These are phyloP conservation scores for Phalacrocorax aristotelis DNA, from an alignment of 2,113 vertebrate genomes.

Conservation along the genomic window DNA sequence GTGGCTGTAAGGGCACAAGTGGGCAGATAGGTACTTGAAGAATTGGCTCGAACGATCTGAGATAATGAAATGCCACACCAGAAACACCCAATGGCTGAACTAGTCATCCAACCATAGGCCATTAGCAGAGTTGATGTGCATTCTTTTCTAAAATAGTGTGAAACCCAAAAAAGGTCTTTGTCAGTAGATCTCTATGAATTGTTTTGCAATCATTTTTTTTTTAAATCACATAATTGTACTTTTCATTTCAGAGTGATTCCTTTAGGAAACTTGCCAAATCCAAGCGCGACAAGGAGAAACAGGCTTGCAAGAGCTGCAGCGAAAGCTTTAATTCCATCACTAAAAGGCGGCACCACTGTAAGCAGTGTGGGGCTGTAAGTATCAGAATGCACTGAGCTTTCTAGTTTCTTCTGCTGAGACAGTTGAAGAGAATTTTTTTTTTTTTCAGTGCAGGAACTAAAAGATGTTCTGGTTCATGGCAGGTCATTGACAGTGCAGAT, in stretches of 20 bases:
- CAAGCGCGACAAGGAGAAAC: constrained; percentile 92
- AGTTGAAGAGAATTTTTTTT: neutral
- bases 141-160: neutral
- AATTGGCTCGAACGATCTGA: neutral
- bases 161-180: neutral
- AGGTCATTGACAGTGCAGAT: neutral
- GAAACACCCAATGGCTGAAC: neutral
- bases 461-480: neutral
- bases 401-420: neutral
- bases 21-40: neutral
- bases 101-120: neutral
- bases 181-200: neutral
- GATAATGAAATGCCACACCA: neutral
- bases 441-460: neutral
- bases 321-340: constrained; percentile 94
- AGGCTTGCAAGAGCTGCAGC: constrained; percentile 88
- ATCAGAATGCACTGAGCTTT: neutral
- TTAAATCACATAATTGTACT: neutral
- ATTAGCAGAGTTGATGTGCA: neutral
- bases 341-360: constrained; percentile 94
- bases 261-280: constrained; percentile 83
- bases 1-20: neutral
- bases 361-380: constrained; percentile 90
- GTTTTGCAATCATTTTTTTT: neutral
- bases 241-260: constrained; percentile 64